Base-by-base conservation (phyloP, 2,113 vertebrate genomes). In the Arothron firmamentum region DNA sequence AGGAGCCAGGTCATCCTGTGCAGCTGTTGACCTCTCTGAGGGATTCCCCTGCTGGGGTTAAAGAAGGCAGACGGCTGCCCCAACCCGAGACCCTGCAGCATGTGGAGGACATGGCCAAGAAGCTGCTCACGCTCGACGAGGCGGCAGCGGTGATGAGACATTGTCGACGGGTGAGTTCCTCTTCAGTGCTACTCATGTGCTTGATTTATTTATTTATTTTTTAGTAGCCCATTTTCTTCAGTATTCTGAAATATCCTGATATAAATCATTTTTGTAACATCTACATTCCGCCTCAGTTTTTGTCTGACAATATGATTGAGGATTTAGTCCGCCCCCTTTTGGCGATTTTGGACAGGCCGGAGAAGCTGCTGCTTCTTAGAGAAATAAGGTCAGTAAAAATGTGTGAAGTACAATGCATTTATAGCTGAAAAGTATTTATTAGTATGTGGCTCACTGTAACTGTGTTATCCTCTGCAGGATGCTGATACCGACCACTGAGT, bases 291-390 rank as follows among this genome's bases (percentile, higher is more conserved):
- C 34, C 34, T 38, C 62, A 98, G 96, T 98, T 95, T 62, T 84
- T 97, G 0, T 75, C 78, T 0, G 93, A 96, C 56, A 90, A 91
- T 11, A 88, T 93, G 0, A 89, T 95, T 52, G 95, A 97, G 74
- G 96, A 98, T 62, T 87, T 99, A 73, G 94, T 97, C 56, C 90
- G 91, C 70, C 96, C 96, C 0, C 88, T 99, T 75, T 82, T 99
- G 82, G 94, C 94, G 57, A 97, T 99, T 66, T 87, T 99, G 53
- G 96, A 99, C 88, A 87, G 88, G 49, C 96, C 96, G 0, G 94
- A 95, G 70, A 99, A 99, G 81, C 85, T 97, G 70, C 88, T 99
- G 38, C 86, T 98, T 62, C 87, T 98, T 62, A 79, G 95, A 77
- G 96, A 98, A 48, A 93, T 99, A 82, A 94, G 96, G 96, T 92